Evolutionary conservation across 2,113 vertebrate genomes (phyloP), one percentile per base, ranked within the genome.

Genomic region (Erythrolamprus reginae): DNA sequence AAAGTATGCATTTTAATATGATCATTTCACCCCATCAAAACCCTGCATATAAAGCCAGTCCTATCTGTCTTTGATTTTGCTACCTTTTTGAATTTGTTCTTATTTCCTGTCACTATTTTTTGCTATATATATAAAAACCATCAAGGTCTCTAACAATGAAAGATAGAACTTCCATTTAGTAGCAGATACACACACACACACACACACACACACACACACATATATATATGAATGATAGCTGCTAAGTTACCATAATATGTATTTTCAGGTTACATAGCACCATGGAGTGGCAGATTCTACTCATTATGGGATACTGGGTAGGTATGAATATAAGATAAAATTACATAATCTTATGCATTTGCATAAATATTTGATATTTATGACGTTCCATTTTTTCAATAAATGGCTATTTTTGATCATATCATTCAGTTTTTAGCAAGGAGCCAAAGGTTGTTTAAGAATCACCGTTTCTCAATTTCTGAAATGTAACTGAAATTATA

Each of bases 301-400:
- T 99, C 99, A 23, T 92, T 99, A 53, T 99, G 99, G 99, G 99
- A 99, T 96, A 99, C 99, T 24, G 99, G 99, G 99, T 99, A 97
- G 98, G 98, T 96, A 93, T 84, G n/a, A 28, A 90, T 88, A 88
- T 84, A 65, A 93, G 38, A 33, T 84, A 51, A 82, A 1, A 82
- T 86, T 91, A 89, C 13, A 92, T 48, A 0, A 0, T 91, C n/a
- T n/a, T n/a, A n/a, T n/a, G n/a, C n/a, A n/a, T n/a, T n/a, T n/a
- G n/a, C n/a, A n/a, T n/a, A n/a, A n/a, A n/a, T n/a, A n/a, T n/a
- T 65, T 65, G 58, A 65, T 33, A 65, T 65, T 65, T 65, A 65
- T 65, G 28, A 15, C 61, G 15, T 15, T 28, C 61, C 61, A n/a
- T 65, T 65, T 33, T 65, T 47, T 65, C 28, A 65, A 65, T 65